phyloP scores from a whole-genome alignment of 2,113 vertebrate species.

The Kobus ellipsiprymnus region DNA sequence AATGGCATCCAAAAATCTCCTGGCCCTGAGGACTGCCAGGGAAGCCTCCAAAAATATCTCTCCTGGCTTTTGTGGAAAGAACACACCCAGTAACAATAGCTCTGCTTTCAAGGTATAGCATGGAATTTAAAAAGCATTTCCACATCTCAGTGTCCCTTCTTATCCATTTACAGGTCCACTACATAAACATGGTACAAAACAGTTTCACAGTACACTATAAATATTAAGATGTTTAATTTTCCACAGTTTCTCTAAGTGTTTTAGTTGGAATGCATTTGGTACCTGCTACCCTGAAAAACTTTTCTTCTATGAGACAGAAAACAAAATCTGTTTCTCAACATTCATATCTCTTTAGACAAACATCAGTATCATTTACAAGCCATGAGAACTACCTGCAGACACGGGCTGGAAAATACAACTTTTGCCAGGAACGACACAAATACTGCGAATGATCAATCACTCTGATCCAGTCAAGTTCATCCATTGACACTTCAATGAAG shows the following conservation, averaged over 20 bases:
- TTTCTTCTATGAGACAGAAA: neutral
- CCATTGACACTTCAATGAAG: constrained; percentile 99
- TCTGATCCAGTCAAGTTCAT: constrained; percentile 97
- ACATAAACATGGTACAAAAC: neutral
- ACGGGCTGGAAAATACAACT: constrained; percentile 92
- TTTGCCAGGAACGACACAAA: constrained; percentile 98
- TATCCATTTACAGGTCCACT: neutral
- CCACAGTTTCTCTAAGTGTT: neutral
- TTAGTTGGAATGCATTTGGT: neutral
- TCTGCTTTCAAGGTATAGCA: neutral
- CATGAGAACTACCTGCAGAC: constrained; percentile 91
- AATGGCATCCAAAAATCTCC: neutral
- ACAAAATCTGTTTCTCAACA: neutral
- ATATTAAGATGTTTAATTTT: neutral
- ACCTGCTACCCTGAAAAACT: neutral
- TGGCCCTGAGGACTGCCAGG: neutral
- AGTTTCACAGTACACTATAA: neutral
- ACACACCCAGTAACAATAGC: neutral
- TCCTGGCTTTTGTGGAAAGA: neutral
- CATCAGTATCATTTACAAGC: constrained; percentile 17
- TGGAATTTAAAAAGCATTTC: neutral
- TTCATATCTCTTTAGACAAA: constrained; percentile 2
- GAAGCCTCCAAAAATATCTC: neutral
- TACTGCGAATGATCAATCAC: constrained; percentile 95
- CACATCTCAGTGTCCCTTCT: neutral